These are phyloP conservation scores for Xylocampa areola DNA, from an alignment of 2,888 invertebrate genomes.

Conservation along the genomic window DNA sequence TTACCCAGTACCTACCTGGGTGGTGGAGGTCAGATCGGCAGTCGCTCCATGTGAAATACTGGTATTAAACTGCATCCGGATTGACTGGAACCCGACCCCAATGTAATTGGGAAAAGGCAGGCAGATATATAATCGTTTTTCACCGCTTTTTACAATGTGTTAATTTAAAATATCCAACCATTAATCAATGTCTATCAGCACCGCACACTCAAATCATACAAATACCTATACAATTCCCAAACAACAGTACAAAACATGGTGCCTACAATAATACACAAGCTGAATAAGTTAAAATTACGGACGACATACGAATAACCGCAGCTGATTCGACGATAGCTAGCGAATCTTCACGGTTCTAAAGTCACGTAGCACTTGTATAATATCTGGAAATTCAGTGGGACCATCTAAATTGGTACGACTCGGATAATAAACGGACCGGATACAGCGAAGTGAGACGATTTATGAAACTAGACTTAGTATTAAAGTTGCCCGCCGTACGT, in stretches of 20 bases:
- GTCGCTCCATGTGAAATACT: no score
- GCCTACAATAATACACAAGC: constrained; percentile 20
- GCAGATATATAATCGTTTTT: no score
- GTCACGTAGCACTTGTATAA: constrained; percentile 79
- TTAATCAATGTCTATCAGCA: not conserved
- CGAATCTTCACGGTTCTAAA: constrained; percentile 65
- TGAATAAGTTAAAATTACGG: constrained; percentile 61
- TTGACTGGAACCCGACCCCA: no score
- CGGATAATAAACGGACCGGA: constrained; percentile 76
- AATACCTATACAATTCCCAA: no score
- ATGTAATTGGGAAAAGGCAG: no score
- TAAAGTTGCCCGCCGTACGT: constrained; percentile 59
- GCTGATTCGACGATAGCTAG: constrained; percentile 62
- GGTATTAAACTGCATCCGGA: no score
- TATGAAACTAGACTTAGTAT: constrained; percentile 68
- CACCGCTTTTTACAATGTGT: no score
- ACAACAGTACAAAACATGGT: constrained; percentile 1
- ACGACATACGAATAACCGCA: constrained; percentile 65
- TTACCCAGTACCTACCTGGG: no score
- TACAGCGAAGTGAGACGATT: constrained; percentile 71
- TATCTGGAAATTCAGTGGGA: constrained; percentile 74
- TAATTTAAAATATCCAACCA: no score
- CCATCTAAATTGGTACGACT: constrained; percentile 75
- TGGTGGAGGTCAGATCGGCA: no score
- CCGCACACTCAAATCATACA: no score